Evolutionary conservation across 1,140 invertebrate genomes (phyloP).

Genomic region (Cyclina sinensis): DNA sequence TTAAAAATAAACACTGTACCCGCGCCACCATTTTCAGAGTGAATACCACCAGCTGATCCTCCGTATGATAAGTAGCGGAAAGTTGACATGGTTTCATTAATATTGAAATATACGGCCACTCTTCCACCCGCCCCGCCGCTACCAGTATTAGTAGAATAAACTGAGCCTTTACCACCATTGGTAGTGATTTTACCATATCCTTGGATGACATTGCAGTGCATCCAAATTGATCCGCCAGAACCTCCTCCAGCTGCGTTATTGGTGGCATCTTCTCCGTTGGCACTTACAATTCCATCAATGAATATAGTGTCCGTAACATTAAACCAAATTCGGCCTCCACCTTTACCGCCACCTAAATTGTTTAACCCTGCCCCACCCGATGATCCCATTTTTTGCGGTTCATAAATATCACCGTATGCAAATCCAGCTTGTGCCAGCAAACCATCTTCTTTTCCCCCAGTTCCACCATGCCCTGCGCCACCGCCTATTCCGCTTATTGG

Average conservation of each 20-base stretch:
- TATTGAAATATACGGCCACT: slow-evolving; percentile 77
- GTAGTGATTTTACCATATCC: slow-evolving; percentile 79
- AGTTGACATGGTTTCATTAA: slow-evolving; percentile 79
- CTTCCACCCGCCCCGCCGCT: slow-evolving; percentile 81
- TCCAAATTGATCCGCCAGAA: slow-evolving; percentile 81
- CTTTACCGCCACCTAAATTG: slow-evolving; percentile 70
- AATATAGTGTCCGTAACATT: slow-evolving; percentile 80
- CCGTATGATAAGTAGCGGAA: slow-evolving; percentile 78
- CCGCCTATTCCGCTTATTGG: slow-evolving; percentile 63
- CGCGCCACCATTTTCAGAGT: slow-evolving; percentile 77
- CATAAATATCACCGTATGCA: slow-evolving; percentile 80
- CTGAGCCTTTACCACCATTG: slow-evolving; percentile 77
- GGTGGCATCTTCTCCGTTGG: slow-evolving; percentile 73
- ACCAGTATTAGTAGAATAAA: slow-evolving; percentile 67
- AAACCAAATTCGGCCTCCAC: slow-evolving; percentile 81
- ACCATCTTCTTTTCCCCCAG: slow-evolving; percentile 70
- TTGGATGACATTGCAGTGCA: slow-evolving; percentile 78
- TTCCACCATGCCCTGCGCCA: slow-evolving; percentile 79
- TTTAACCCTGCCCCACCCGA: slow-evolving; percentile 72
- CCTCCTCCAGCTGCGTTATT: slow-evolving; percentile 73
- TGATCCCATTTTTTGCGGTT: slow-evolving; percentile 78
- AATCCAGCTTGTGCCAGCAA: slow-evolving; percentile 67
- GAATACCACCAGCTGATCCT: slow-evolving; percentile 69
- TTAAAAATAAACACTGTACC: slow-evolving; percentile 81
- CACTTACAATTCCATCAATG: slow-evolving; percentile 79